Evolutionary conservation across 64 coral and sea anemone genomes (phyloP).

Genomic region (Montipora efflorescens): DNA sequence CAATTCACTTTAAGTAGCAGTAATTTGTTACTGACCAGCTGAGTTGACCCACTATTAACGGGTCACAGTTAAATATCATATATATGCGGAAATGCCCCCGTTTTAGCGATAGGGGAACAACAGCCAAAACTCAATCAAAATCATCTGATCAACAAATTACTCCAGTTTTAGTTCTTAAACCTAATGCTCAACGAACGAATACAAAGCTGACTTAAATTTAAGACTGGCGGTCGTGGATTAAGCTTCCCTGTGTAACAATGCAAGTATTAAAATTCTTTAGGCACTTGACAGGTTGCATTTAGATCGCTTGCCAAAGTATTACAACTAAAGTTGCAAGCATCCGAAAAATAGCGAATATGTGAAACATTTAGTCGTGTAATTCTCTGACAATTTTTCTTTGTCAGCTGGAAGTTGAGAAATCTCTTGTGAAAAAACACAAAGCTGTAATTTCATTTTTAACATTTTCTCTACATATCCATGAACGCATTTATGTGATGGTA

Average conservation of each 20-base stretch:
- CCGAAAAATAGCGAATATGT: neutral
- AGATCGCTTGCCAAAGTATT: neutral
- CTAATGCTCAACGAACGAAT: neutral
- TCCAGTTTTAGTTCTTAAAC: neutral
- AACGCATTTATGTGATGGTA: no score
- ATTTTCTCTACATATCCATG: no score
- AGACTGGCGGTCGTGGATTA: no score
- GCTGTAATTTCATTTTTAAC: no score
- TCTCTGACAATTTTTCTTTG: neutral
- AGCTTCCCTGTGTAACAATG: neutral
- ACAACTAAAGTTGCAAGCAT: neutral
- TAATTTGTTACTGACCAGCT: neutral
- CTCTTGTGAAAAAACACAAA: no score
- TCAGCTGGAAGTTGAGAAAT: no score
- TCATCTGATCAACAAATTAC: neutral
- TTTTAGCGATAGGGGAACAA: constrained; percentile 17
- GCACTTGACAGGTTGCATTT: neutral
- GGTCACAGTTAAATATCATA: neutral
- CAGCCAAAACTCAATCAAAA: neutral
- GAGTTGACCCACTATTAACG: constrained; percentile 5
- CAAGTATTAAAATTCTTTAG: neutral
- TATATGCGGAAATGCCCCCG: neutral
- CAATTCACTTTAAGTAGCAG: neutral
- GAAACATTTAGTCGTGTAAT: neutral
- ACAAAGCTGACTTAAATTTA: no score